Evolutionary conservation across 2,888 invertebrate genomes (phyloP).

Genomic region (Cephus sareptanus): DNA sequence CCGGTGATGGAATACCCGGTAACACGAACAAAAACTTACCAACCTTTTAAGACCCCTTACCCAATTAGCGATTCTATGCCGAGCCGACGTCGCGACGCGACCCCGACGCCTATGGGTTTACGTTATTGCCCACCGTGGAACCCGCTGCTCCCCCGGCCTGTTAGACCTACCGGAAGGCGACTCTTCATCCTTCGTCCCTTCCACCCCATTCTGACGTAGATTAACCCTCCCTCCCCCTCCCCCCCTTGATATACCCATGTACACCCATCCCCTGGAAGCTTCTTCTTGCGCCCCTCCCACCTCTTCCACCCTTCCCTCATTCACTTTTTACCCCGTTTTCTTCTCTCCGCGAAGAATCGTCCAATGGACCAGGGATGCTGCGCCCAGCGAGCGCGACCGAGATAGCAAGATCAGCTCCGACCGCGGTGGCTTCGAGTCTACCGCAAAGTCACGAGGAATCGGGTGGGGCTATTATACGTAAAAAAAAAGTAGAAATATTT

Average conservation of each 20-base stretch:
- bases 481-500: background rate
- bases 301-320: too few species aligned
- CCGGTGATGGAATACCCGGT: conserved; percentile 48
- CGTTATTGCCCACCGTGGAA: background rate
- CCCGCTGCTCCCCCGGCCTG: background rate
- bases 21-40: conserved; percentile 12
- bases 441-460: background rate
- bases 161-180: background rate
- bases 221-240: background rate
- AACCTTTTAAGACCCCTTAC: conserved; percentile 2
- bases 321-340: too few species aligned
- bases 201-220: background rate
- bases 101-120: background rate
- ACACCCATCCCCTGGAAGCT: background rate
- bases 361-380: background rate
- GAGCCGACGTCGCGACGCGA: conserved; percentile 9
- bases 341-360: background rate
- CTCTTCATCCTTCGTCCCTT: background rate
- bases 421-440: background rate
- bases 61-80: conserved; percentile 42
- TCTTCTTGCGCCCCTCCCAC: background rate
- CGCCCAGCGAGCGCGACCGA: background rate
- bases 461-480: conserved; percentile 45
- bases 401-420: background rate
- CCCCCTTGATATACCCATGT: too few species aligned